Percentiles rank a stretch among this genome's conserved stretches.
Conservation (phyloP, 2,797 vertebrate species). For the Chiloscyllium punctatum region DNA sequence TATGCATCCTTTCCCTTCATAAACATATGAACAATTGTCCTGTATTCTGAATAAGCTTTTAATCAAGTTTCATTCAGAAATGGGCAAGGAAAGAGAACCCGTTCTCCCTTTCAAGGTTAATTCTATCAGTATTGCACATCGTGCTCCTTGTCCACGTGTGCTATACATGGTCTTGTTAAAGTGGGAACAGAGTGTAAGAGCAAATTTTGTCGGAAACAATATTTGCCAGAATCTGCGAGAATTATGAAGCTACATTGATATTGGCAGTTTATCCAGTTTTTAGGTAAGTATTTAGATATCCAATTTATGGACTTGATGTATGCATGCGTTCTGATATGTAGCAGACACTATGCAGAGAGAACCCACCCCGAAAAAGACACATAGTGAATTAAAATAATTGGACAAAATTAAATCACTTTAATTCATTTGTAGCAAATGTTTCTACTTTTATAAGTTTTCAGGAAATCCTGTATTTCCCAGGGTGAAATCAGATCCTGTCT, state of each 20-base stretch:
- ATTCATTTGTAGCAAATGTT: conserved; percentile 9
- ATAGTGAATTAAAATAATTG: not conserved
- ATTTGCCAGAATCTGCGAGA: not conserved
- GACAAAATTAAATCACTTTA: not conserved
- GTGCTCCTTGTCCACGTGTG: not conserved
- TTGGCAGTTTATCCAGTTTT: not conserved
- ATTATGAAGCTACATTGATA: not conserved
- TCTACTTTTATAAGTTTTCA: not conserved
- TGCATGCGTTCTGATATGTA: not conserved
- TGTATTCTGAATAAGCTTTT: not conserved
- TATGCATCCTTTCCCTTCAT: not conserved
- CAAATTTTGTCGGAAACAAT: not conserved
- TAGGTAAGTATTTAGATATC: not conserved
- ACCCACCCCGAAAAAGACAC: not conserved
- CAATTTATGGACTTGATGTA: not conserved
- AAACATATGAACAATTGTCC: not conserved
- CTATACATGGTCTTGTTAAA: not conserved
- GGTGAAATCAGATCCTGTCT: conserved; percentile 22
- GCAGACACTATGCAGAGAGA: not conserved
- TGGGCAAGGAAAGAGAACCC: not conserved
- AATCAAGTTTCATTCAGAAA: not conserved
- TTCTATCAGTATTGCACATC: not conserved
- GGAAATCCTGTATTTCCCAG: conserved; percentile 8
- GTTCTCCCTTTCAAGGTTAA: not conserved
- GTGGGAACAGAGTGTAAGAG: not conserved